Evolutionary conservation across 2,113 vertebrate genomes (phyloP), one percentile per base, ranked within the genome.

Genomic region (Cromileptes altivelis): DNA sequence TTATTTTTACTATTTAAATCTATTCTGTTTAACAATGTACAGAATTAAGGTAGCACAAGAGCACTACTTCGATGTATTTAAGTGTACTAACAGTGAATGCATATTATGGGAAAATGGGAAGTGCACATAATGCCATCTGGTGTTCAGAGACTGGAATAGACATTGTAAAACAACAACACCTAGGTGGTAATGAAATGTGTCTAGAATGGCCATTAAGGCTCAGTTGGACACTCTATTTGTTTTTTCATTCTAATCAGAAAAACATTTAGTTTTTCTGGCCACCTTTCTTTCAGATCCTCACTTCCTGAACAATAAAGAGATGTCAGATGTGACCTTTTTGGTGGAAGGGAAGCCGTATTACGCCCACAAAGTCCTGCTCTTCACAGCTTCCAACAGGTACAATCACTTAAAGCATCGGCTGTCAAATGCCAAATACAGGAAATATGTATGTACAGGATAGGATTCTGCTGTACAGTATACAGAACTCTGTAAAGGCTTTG

Each of bases 281-380:
- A 7, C 52, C 0, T 85, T 40, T 78, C 33, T 88, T 96, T 85
- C 90, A 99, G 98, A 99, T 94, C 97, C 98, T 47, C 98, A 98
- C 90, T 99, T 99, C 90, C 96, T 99, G 78, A 99, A 99, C 88
- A 99, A 99, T 84, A 99, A 99, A 88, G 98, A 99, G 70, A 99
- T 99, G 98, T 99, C 98, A 40, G 98, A 99, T 40, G 97, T 99
- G 88, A 99, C 98, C 25, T 99, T 99, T 91, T 93, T 99, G 91
- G 97, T 99, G 82, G 98, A 99, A 84, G 98, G 97, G 91, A 97
- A 98, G 80, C 98, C 98, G 0, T 99, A 99, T 88, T 99, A 98
- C 14, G 98, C 97, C 50, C 98, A 99, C 86, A 97, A 97, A 95
- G 98, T 99, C 33, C 95, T 99, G 91, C 92, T 99, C 40, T 99